phyloP scores from a whole-genome alignment of 2,888 invertebrate species.

The Drosophila borealis region DNA sequence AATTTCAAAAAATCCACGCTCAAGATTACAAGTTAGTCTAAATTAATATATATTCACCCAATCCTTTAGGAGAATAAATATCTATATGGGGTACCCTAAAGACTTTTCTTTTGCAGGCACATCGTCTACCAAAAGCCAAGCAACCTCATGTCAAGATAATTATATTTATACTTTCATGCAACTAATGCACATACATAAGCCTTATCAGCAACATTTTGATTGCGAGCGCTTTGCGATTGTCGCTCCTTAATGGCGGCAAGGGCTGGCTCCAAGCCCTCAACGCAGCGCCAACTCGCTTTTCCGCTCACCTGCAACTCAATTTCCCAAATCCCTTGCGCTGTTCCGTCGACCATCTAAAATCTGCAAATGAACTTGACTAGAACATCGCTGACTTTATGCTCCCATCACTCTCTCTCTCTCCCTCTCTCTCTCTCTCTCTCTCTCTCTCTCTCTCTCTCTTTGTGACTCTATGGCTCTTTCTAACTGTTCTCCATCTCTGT shows the following conservation, averaged over 20 bases:
- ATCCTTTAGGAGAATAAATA: too few relatives aligned
- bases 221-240: conserved; percentile 51
- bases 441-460: conserved; percentile 69
- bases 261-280: neutral
- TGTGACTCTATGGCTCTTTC: conserved; percentile 12
- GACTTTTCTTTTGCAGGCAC: neutral
- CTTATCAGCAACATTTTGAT: conserved; percentile 51
- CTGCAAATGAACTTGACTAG: conserved; percentile 52
- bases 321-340: conserved; percentile 51
- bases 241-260: conserved; percentile 49
- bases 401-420: neutral
- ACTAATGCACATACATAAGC: conserved; percentile 8
- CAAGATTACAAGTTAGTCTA: too few relatives aligned
- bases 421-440: neutral
- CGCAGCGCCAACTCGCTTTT: conserved; percentile 14
- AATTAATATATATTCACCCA: too few relatives aligned
- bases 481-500: conserved; percentile 72
- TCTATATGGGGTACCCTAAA: too few relatives aligned
- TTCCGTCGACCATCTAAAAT: conserved; percentile 36
- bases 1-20: too few relatives aligned
- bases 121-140: conserved; percentile 12
- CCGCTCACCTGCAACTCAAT: conserved; percentile 58
- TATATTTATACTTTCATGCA: neutral
- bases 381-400: conserved; percentile 37
- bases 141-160: conserved; percentile 19